These are phyloP conservation scores for Malurus alboscapulatus DNA, from an alignment of 2,113 vertebrate genomes.

Conservation along the genomic window DNA sequence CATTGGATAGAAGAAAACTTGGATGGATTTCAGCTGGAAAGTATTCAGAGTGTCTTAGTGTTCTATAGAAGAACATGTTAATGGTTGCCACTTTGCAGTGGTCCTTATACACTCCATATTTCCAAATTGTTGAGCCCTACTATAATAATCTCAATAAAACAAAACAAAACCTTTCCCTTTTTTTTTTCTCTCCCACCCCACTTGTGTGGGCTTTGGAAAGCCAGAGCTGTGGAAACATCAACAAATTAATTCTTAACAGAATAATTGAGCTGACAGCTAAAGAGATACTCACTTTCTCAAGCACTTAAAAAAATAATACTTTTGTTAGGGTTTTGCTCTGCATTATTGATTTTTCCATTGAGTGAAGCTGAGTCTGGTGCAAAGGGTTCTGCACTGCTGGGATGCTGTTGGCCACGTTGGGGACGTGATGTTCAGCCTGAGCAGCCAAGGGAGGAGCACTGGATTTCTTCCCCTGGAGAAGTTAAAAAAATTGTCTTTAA, in stretches of 20 bases:
- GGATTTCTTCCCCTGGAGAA: neutral
- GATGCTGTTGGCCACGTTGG: neutral
- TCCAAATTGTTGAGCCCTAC: neutral
- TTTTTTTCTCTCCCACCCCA: neutral
- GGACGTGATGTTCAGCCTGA: neutral
- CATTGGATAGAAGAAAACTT: conserved; percentile 47
- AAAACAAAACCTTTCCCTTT: neutral
- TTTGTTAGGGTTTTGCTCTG: neutral
- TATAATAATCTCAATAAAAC: neutral
- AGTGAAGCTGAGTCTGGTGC: neutral
- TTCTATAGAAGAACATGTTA: conserved; percentile 62
- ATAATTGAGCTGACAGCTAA: neutral
- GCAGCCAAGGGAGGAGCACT: neutral
- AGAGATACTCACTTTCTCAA: neutral
- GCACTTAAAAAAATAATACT: neutral
- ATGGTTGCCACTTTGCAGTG: conserved; percentile 46
- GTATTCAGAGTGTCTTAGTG: conserved; percentile 23
- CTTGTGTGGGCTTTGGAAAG: conserved; percentile 14
- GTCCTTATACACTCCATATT: conserved; percentile 30
- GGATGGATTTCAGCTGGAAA: conserved; percentile 69
- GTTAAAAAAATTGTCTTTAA: neutral
- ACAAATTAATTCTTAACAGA: conserved; percentile 14
- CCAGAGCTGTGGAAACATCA: neutral
- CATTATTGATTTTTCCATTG: neutral
- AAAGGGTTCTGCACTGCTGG: neutral